Base-by-base conservation (phyloP, 1,140 invertebrate species). In the Drosophila orosa region DNA sequence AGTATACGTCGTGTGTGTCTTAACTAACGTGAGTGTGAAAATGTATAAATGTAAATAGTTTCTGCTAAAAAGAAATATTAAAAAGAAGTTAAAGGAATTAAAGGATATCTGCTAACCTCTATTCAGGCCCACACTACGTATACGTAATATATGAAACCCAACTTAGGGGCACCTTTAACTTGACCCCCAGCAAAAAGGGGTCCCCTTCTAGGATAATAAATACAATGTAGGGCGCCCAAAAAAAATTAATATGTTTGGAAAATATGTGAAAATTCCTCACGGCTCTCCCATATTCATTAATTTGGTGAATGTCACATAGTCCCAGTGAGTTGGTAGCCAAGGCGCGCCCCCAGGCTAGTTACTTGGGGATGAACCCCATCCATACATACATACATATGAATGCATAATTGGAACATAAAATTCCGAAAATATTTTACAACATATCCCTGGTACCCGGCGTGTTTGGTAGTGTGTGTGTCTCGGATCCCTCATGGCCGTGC, bases 381-480 rank as follows among this genome's bases (percentile, higher is more conserved):
- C 57, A 52, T 56, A 56, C 71, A 74, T 24, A 39, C 57, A 52
- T 56, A 56, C 71, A 74, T 65, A 90, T 89, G 77, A 84, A 89
- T 89, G 59, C 84, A 89, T 89, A 87, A 89, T 84, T 84, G 76
- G 80, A 84, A 80, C 84, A 89, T 80, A 87, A 89, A 89, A 89
- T 89, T 68, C 80, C 84, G 33, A 84, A 84, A 84, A 89, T 89
- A 89, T 89, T 90, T 89, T 69, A 73, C 77, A 87, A 71, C 72
- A 69, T 79, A 24, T 31, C 57, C 48, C 39, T 24, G 25, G 22
- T 13, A 35, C 13, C 19, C 17, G 8, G 33, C 17, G 19, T 39
- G 12, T 15, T 10, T 24, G 39, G 25, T 17, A 50, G 66, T 48
- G 22, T 45, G 35, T 47, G 48, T 65, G 15, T 10, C 17, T 31